Evolutionary conservation across 2,888 invertebrate species (phyloP).

Genomic region (Gerris lacustris): DNA sequence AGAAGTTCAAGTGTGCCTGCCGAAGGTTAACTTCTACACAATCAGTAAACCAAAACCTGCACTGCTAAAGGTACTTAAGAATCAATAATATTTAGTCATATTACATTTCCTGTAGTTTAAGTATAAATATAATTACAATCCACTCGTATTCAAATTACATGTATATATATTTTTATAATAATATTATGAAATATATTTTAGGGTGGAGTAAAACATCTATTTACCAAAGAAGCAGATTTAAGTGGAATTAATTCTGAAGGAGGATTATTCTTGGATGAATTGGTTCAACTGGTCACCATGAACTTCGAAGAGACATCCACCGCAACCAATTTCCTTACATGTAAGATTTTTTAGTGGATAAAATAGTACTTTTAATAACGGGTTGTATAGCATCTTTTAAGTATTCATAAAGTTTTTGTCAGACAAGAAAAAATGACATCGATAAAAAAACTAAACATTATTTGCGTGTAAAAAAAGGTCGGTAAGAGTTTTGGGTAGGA

Average conservation of each 20-base stretch:
- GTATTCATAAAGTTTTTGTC: no score
- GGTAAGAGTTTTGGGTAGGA: no score
- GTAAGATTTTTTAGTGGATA: slow-evolving; percentile 33
- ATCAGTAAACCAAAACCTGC: slow-evolving; percentile 50
- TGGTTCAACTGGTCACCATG: slow-evolving; percentile 53
- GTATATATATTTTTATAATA: no score
- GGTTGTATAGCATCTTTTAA: no score
- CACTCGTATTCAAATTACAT: no score
- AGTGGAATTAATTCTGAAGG: slow-evolving; percentile 46
- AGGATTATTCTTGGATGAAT: slow-evolving; percentile 52
- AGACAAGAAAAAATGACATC: no score
- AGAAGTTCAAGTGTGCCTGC: slow-evolving; percentile 44
- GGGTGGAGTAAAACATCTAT: neutral
- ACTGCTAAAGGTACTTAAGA: slow-evolving; percentile 41
- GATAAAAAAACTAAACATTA: no score
- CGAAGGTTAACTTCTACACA: slow-evolving; percentile 50
- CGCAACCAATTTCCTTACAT: slow-evolving; percentile 41
- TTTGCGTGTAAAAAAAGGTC: no score
- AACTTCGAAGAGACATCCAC: slow-evolving; percentile 48
- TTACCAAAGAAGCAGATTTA: slow-evolving; percentile 40
- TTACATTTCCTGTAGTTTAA: no score
- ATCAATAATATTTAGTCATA: no score
- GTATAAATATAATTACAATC: no score
- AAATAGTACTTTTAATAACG: no score
- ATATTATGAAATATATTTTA: neutral